Base-by-base conservation (phyloP, 1,140 invertebrate species). In the Oryzaephilus surinamensis region DNA sequence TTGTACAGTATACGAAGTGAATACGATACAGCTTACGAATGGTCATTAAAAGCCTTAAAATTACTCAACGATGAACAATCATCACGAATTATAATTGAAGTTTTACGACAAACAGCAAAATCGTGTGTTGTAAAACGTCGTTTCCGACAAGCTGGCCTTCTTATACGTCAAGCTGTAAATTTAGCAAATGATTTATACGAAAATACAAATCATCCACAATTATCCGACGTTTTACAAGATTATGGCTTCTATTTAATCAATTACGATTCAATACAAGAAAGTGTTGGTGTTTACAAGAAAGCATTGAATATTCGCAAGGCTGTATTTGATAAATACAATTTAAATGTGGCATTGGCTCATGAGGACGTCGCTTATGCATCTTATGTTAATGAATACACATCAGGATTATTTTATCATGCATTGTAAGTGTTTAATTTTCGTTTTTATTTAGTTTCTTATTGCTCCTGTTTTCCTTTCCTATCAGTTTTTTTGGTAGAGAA, bases 341-440 rank as follows among this genome's bases (percentile, higher is more conserved):
- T 94, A 36, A 78, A 84, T 56, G 81, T 93, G 35, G 90, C 89
- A 1, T 74, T 84, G 16, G 83, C 82, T 16, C 79, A 89, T 61
- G 89, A 93, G 66, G 89, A 94, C 66, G 65, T 94, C 8, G 87
- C 88, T 1, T 95, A 94, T 66, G 87, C 87, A 18, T 76, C 85
- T 11, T 95, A 94, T 60, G 88, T 94, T 6, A 74, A 83, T 29
- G 88, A 94, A 65, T 95, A 96, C 60, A 89, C 77, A 56, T 81
- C 84, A 7, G 88, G 89, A 4, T 75, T 79, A 43, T 95, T 94
- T 62, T 70, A 71, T 45, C 71, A 76, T 62, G 87, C 88, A 13
- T 74, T 74, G 72, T 77, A 61, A 52, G 37, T 20, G 8, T n/a
- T n/a, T n/a, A n/a, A n/a, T n/a, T n/a, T n/a, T n/a, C n/a, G n/a